phyloP scores from a whole-genome alignment of 2,888 invertebrate species.

The Calameuta pallipes region DNA sequence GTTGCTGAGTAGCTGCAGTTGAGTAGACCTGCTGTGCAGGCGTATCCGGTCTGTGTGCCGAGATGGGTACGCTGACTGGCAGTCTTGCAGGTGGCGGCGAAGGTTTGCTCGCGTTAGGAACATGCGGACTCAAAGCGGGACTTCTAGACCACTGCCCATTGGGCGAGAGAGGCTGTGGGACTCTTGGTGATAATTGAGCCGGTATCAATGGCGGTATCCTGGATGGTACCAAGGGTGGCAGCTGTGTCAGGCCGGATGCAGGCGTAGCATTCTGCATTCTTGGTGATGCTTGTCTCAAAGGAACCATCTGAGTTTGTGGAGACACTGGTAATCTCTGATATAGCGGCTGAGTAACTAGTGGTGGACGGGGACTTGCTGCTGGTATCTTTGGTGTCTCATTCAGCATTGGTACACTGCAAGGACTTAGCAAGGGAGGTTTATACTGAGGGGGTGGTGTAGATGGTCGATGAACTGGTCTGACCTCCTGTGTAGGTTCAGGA shows the following conservation, averaged over 20 bases:
- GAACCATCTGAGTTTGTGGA: constrained; percentile 55
- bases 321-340: constrained; percentile 59
- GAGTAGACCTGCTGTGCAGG: constrained; percentile 58
- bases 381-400: constrained; percentile 48
- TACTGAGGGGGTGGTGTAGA: constrained; percentile 37
- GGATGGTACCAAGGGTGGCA: constrained; percentile 54
- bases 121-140: constrained; percentile 43
- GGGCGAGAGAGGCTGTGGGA: constrained; percentile 55
- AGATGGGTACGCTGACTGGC: constrained; percentile 57
- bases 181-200: constrained; percentile 43
- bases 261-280: constrained; percentile 48
- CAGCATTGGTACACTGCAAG: constrained; percentile 48
- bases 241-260: constrained; percentile 32
- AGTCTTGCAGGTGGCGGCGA: constrained; percentile 49
- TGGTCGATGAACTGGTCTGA: constrained; percentile 37
- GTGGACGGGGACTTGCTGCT: constrained; percentile 43
- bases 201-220: constrained; percentile 51
- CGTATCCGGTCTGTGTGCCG: constrained; percentile 55
- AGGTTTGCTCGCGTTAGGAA: constrained; percentile 40
- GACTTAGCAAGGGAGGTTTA: constrained; percentile 41
- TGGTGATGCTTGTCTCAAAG: constrained; percentile 53
- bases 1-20: constrained; percentile 60
- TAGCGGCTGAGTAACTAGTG: constrained; percentile 44
- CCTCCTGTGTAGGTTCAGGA: constrained; percentile 44
- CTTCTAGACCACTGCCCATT: constrained; percentile 61